phyloP scores from a whole-genome alignment of 2,113 vertebrate species.

The Python bivittatus region DNA sequence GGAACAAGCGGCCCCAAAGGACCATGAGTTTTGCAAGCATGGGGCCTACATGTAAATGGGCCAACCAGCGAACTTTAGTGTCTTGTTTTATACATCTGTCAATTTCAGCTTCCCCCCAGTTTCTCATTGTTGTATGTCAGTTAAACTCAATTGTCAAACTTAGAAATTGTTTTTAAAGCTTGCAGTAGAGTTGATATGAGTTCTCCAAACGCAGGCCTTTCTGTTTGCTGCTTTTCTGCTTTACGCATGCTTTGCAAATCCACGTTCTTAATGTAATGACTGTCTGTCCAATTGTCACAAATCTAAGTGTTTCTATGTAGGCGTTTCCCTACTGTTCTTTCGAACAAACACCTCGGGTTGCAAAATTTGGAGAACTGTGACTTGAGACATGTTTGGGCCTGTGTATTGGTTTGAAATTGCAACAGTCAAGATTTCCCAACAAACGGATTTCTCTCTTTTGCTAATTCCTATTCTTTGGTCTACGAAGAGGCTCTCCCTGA shows the following conservation, averaged over 20 bases:
- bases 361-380: background rate
- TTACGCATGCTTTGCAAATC: background rate
- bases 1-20: background rate
- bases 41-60: background rate
- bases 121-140: background rate
- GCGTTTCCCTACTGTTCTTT: background rate
- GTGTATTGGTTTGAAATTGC: background rate
- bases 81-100: background rate
- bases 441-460: background rate
- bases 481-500: background rate
- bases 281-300: background rate
- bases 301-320: background rate
- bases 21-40: background rate
- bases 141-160: background rate
- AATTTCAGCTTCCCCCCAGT: background rate
- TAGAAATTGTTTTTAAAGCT: background rate
- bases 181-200: background rate
- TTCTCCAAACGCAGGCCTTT: background rate
- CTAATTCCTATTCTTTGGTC: background rate
- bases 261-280: background rate
- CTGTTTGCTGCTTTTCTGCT: background rate
- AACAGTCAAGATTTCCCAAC: background rate
- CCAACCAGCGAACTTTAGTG: background rate
- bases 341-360: background rate
- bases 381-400: background rate